phyloP scores from a whole-genome alignment of 64 coral and sea anemone genomes.

The Pocillopora verrucosa region DNA sequence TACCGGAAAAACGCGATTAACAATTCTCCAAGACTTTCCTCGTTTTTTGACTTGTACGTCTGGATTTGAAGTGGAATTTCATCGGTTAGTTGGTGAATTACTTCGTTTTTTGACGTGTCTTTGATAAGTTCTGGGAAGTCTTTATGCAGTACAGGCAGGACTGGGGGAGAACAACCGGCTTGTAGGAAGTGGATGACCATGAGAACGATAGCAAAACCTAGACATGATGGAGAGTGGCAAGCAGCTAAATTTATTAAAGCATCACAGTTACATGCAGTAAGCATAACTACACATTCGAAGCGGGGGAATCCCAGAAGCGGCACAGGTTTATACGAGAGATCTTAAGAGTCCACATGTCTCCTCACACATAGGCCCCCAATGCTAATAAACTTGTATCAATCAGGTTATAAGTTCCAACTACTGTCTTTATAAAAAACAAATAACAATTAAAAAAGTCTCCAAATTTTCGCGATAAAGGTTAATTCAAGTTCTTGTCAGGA shows the following conservation, averaged over 20 bases:
- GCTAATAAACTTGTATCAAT: no score
- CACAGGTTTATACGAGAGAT: no score
- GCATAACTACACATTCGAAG: no score
- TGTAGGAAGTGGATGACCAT: constrained; percentile 14
- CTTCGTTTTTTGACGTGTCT: background rate
- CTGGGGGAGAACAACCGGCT: background rate
- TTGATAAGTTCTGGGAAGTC: constrained; percentile 17
- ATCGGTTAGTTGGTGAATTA: background rate
- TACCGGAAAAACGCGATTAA: constrained; percentile 22
- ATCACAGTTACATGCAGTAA: no score
- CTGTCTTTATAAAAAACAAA: no score
- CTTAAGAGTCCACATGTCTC: no score
- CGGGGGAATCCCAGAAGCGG: no score
- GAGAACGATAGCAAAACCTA: constrained; percentile 30
- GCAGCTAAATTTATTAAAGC: background rate
- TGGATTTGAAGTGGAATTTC: background rate
- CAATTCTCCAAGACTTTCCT: constrained; percentile 19
- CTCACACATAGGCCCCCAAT: no score
- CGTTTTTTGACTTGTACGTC: background rate
- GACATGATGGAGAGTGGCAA: background rate
- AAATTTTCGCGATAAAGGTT: no score
- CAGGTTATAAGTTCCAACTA: no score
- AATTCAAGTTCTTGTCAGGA: no score
- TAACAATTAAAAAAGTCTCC: no score
- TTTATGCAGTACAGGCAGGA: constrained; percentile 8